A percentile compares a stretch with the other conserved stretches of the same genome.
phyloP scores from a whole-genome alignment of 2,113 vertebrate species.

The Bujurquina vittata region DNA sequence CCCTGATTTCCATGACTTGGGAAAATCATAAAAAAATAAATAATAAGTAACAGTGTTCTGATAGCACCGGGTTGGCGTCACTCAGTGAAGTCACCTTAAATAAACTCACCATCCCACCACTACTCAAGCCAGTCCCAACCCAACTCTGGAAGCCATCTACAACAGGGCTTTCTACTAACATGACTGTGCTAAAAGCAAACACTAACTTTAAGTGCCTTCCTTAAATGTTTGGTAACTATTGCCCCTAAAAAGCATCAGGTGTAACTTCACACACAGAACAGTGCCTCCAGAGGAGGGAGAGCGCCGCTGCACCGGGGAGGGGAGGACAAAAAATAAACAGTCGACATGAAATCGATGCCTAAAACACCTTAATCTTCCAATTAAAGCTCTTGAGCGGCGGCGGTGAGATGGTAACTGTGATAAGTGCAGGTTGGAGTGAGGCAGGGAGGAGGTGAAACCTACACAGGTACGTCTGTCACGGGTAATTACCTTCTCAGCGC shows the following conservation, averaged over 20 bases:
- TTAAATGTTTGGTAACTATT: background rate
- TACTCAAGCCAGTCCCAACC: background rate
- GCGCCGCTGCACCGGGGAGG: background rate
- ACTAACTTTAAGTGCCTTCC: background rate
- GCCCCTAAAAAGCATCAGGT: background rate
- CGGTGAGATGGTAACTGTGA: constrained; percentile 69
- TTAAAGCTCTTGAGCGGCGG: constrained; percentile 62
- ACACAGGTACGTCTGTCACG: constrained; percentile 79
- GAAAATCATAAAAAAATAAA: too few relatives aligned
- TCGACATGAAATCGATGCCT: constrained; percentile 68
- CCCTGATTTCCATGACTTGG: too few relatives aligned
- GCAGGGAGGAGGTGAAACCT: constrained; percentile 62
- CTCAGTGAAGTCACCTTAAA: background rate
- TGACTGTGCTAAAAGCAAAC: background rate
- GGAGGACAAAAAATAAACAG: constrained; percentile 19
- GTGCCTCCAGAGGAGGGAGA: constrained; percentile 48
- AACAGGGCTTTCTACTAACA: background rate
- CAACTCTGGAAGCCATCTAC: background rate
- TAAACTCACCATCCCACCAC: background rate
- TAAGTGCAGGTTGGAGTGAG: constrained; percentile 71
- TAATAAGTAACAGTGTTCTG: too few relatives aligned
- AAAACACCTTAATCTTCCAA: constrained; percentile 76
- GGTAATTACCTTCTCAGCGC: constrained; percentile 77
- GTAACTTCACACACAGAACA: constrained; percentile 9
- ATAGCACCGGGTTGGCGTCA: background rate